phyloP scores from a whole-genome alignment of 2,797 vertebrate species.

The Erithacus rubecula region DNA sequence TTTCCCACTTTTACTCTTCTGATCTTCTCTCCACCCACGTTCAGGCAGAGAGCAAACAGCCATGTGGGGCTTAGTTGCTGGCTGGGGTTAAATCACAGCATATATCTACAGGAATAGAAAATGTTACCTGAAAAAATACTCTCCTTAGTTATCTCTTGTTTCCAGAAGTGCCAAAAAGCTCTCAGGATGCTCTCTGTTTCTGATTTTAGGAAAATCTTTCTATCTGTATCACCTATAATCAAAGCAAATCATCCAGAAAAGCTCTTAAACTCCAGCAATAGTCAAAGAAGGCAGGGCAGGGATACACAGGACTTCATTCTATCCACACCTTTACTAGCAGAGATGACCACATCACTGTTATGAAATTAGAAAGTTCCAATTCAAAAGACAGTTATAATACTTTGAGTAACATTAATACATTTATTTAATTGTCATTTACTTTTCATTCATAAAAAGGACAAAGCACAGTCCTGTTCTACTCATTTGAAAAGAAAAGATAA shows the following conservation, averaged over 20 bases:
- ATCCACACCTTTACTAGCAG: not conserved
- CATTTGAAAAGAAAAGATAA: constrained; percentile 77
- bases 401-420: constrained; percentile 81
- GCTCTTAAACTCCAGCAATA: not conserved
- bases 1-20: not conserved
- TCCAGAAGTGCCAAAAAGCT: not conserved
- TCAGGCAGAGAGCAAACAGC: not conserved
- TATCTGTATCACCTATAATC: not conserved
- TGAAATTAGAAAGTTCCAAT: constrained; percentile 34
- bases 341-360: not conserved
- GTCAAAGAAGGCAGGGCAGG: not conserved
- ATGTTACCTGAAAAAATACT: not conserved
- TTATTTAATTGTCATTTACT: constrained; percentile 82
- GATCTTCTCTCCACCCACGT: not conserved
- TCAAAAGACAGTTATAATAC: constrained; percentile 73
- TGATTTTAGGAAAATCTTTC: not conserved
- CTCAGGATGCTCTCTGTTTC: not conserved
- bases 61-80: not conserved
- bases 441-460: constrained; percentile 82
- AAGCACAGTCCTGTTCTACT: constrained; percentile 77
- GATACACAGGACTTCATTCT: not conserved
- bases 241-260: not conserved
- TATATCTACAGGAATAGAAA: not conserved
- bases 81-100: not conserved
- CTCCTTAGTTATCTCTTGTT: not conserved